Conservation (phyloP, 2,113 vertebrate species). For the Ptilonorhynchus violaceus region DNA sequence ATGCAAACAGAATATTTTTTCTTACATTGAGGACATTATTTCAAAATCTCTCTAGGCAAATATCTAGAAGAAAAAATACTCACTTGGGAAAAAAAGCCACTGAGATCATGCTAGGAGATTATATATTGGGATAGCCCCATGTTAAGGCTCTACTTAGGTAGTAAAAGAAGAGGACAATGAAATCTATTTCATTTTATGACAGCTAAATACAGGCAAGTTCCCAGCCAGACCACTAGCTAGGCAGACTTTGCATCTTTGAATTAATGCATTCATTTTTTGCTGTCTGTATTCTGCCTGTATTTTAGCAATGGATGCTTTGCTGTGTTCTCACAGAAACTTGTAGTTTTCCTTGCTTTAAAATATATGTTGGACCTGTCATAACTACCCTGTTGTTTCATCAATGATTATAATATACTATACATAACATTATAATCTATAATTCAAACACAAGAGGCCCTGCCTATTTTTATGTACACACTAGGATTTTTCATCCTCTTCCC, state of each 20-base stretch:
- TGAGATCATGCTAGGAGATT: background rate
- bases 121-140: background rate
- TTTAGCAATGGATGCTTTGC: background rate
- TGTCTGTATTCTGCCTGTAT: background rate
- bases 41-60: background rate
- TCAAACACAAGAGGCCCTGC: background rate
- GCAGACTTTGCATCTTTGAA: background rate
- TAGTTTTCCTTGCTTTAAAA: background rate
- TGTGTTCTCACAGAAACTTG: background rate
- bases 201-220: background rate
- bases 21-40: background rate
- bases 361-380: background rate
- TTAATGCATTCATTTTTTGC: background rate
- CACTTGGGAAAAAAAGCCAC: background rate
- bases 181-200: background rate
- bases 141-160: background rate
- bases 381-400: background rate
- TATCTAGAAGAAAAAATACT: background rate
- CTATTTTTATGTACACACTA: background rate
- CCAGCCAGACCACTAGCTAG: background rate
- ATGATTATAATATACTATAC: background rate
- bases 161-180: background rate
- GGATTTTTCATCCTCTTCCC: background rate
- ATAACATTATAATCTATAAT: background rate
- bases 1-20: background rate